Conservation (phyloP, 53 echinoderm and acorn worm species). For the Holothuria leucospilota region DNA sequence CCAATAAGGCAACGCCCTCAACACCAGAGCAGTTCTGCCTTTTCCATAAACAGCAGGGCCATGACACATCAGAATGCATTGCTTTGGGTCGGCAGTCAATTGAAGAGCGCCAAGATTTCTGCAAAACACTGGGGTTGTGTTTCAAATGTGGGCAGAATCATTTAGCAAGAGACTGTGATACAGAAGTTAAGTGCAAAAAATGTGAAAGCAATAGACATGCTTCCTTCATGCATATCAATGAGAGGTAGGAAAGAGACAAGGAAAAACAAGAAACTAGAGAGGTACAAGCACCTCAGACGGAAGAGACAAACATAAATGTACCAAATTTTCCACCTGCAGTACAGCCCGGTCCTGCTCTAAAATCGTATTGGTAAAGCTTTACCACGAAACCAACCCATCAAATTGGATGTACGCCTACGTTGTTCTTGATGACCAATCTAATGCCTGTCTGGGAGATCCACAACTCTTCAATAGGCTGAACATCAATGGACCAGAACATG, state of each 20-base stretch:
- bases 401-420: constrained; percentile 44
- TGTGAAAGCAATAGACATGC: too few relatives aligned
- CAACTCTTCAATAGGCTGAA: constrained; percentile 34
- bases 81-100: too few relatives aligned
- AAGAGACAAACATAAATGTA: constrained; percentile 60
- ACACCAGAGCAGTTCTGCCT: neutral
- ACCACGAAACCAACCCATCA: constrained; percentile 34
- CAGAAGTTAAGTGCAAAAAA: neutral
- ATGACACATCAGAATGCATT: too few relatives aligned
- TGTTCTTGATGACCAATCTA: constrained; percentile 68
- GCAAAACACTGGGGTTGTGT: neutral
- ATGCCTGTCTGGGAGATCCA: constrained; percentile 49
- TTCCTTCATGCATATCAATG: neutral
- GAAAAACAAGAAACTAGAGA: too few relatives aligned
- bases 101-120: neutral
- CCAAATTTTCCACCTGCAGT: constrained; percentile 31
- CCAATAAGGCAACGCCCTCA: too few relatives aligned
- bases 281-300: neutral
- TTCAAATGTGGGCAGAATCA: too few relatives aligned
- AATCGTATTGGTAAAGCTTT: constrained; percentile 57
- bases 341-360: constrained; percentile 54
- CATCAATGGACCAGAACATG: too few relatives aligned
- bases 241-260: neutral
- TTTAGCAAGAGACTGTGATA: neutral
- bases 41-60: constrained; percentile 32